These are phyloP conservation scores for Lates japonicus DNA, from an alignment of 2,797 vertebrate species.

Conservation along the genomic window DNA sequence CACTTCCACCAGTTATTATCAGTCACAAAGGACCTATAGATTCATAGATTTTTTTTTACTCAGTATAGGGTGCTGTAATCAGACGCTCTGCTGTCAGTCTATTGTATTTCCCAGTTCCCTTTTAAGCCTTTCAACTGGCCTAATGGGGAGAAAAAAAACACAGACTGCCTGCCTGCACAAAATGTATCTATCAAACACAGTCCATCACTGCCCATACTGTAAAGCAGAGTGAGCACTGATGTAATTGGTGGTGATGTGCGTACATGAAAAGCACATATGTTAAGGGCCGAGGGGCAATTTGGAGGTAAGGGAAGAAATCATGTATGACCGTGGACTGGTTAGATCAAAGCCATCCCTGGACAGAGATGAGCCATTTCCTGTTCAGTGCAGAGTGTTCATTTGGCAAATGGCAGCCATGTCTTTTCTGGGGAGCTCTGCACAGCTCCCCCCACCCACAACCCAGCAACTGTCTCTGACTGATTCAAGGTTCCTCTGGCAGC, in stretches of 20 bases:
- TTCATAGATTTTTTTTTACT: neutral
- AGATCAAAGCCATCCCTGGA: conserved; percentile 76
- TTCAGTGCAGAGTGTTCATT: conserved; percentile 66
- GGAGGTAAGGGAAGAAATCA: conserved; percentile 65
- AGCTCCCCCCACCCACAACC: conserved; percentile 28
- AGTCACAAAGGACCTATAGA: neutral
- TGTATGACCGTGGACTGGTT: conserved; percentile 56
- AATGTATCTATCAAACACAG: conserved; percentile 44
- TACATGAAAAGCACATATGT: conserved; percentile 67
- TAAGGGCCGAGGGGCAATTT: conserved; percentile 59
- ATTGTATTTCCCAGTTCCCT: neutral
- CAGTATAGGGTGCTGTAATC: neutral
- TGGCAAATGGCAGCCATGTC: conserved; percentile 62
- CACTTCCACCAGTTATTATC: neutral
- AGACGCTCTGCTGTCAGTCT: neutral
- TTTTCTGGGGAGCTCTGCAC: conserved; percentile 24
- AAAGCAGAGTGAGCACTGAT: conserved; percentile 54
- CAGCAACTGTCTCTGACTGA: conserved; percentile 30
- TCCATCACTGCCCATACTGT: conserved; percentile 5
- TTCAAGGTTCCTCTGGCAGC: conserved; percentile 53
- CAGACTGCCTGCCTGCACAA: neutral
- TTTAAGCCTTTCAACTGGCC: neutral
- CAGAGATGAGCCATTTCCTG: conserved; percentile 79
- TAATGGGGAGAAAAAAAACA: neutral
- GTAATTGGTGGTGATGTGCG: conserved; percentile 66